Percentiles rank a stretch among this genome's conserved stretches.
These are phyloP conservation scores for Epicauta chinensis DNA, from an alignment of 1,140 invertebrate genomes.

Conservation along the genomic window DNA sequence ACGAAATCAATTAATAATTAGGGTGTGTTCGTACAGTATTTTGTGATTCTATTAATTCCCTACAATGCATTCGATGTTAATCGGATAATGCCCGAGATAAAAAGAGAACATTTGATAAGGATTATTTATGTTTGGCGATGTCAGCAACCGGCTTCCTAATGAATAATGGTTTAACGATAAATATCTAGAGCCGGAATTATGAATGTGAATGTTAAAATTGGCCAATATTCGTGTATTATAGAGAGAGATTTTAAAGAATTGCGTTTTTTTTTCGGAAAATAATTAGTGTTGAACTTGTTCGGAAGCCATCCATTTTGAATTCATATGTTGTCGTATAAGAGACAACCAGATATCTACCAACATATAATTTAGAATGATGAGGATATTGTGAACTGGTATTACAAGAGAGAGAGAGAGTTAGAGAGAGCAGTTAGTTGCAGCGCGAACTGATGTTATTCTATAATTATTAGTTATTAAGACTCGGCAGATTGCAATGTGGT, in stretches of 20 bases:
- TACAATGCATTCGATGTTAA: slow-evolving; percentile 14
- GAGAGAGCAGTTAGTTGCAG: no score
- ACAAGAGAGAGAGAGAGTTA: no score
- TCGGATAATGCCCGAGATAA: slow-evolving; percentile 19
- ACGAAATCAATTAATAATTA: slow-evolving; percentile 16
- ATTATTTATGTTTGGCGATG: slow-evolving; percentile 24
- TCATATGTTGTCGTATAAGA: slow-evolving; percentile 10
- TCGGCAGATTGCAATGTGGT: no score
- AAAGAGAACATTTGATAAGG: slow-evolving; percentile 22
- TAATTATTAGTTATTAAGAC: no score
- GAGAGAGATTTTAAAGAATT: no score
- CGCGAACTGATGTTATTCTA: no score
- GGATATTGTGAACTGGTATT: slow-evolving; percentile 11
- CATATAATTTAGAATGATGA: slow-evolving; percentile 15
- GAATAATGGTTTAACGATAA: slow-evolving; percentile 20
- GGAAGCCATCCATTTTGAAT: slow-evolving; percentile 4
- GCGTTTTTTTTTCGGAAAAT: no score
- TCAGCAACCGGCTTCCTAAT: slow-evolving; percentile 22
- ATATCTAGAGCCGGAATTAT: slow-evolving; percentile 12
- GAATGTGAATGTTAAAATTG: not conserved
- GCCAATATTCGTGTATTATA: no score
- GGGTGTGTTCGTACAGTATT: slow-evolving; percentile 15
- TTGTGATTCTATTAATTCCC: slow-evolving; percentile 22
- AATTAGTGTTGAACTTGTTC: not conserved
- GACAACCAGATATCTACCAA: slow-evolving; percentile 6